Percentiles rank a stretch among this genome's conserved stretches.
These are phyloP conservation scores for Pangasius macronema DNA, from an alignment of 2,797 vertebrate species.

Conservation along the genomic window DNA sequence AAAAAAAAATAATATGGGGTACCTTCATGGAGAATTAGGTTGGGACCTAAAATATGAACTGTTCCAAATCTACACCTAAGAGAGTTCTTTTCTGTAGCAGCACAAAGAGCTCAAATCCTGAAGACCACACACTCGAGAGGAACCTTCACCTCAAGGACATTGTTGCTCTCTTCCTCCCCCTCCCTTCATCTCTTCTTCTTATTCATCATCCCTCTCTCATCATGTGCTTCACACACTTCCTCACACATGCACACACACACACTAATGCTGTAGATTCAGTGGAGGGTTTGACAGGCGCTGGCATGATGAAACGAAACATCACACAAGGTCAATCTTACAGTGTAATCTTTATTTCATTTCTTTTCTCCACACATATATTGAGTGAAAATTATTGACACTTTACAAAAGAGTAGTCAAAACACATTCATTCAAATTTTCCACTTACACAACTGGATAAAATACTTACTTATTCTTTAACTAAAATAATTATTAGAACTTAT, in stretches of 20 bases:
- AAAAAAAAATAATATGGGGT: not conserved
- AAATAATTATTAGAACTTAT: not conserved
- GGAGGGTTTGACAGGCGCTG: slow-evolving; percentile 65
- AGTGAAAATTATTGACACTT: not conserved
- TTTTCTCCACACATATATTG: not conserved
- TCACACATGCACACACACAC: slow-evolving; percentile 25
- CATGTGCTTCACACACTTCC: slow-evolving; percentile 33
- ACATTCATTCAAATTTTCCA: not conserved
- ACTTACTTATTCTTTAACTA: not conserved
- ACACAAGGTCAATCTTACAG: slow-evolving; percentile 24
- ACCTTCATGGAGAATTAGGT: slow-evolving; percentile 1
- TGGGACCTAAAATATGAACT: not conserved
- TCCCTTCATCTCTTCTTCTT: not conserved
- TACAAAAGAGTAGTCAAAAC: not conserved
- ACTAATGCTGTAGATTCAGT: slow-evolving; percentile 63
- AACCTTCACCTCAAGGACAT: slow-evolving; percentile 52
- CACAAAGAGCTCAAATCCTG: slow-evolving; percentile 31
- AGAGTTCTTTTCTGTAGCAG: slow-evolving; percentile 33
- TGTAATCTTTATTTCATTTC: slow-evolving; percentile 21
- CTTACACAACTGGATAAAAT: not conserved
- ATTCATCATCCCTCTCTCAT: slow-evolving; percentile 17
- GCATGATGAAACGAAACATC: slow-evolving; percentile 68
- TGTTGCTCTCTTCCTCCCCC: slow-evolving; percentile 25
- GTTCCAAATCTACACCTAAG: not conserved
- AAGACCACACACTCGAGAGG: slow-evolving; percentile 34